phyloP scores from a whole-genome alignment of 2,888 invertebrate genomes.

The Melanostoma mellinum region DNA sequence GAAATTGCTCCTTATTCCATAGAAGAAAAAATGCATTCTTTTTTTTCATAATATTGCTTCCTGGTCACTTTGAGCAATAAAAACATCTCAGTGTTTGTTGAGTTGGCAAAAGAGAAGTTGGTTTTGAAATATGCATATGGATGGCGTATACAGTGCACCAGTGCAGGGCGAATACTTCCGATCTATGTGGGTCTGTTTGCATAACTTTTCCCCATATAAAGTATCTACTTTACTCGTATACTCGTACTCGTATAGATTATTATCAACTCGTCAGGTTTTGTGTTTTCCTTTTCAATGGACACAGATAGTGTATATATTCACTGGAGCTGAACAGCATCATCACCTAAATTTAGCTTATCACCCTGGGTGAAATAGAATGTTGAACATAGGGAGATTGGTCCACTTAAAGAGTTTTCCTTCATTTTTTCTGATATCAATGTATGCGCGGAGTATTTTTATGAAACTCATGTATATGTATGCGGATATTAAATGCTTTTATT shows the following conservation, averaged over 20 bases:
- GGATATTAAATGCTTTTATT: slow-evolving; percentile 5
- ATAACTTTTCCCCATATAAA: slow-evolving; percentile 35
- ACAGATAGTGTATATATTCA: slow-evolving; percentile 37
- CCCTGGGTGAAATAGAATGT: slow-evolving; percentile 32
- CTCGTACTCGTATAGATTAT: slow-evolving; percentile 43
- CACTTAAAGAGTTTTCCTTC: slow-evolving; percentile 16
- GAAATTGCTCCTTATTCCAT: neutral
- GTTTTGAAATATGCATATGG: slow-evolving; percentile 45
- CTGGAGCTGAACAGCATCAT: slow-evolving; percentile 43
- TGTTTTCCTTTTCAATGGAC: slow-evolving; percentile 43
- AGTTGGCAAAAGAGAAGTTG: slow-evolving; percentile 11
- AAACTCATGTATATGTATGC: neutral
- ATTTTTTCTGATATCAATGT: slow-evolving; percentile 11
- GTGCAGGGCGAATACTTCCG: slow-evolving; percentile 26
- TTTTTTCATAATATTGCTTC: slow-evolving; percentile 42
- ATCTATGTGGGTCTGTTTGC: slow-evolving; percentile 58
- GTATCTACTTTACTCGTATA: slow-evolving; percentile 19
- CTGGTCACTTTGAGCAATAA: slow-evolving; percentile 23
- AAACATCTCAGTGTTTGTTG: slow-evolving; percentile 34
- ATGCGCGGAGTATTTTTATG: neutral
- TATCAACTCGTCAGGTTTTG: slow-evolving; percentile 48
- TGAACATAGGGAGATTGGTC: slow-evolving; percentile 42
- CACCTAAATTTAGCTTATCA: slow-evolving; percentile 62
- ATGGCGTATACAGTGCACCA: slow-evolving; percentile 9
- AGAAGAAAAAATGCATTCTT: neutral